Base-by-base conservation (phyloP, 2,888 invertebrate genomes). In the Hartigia nigra region DNA sequence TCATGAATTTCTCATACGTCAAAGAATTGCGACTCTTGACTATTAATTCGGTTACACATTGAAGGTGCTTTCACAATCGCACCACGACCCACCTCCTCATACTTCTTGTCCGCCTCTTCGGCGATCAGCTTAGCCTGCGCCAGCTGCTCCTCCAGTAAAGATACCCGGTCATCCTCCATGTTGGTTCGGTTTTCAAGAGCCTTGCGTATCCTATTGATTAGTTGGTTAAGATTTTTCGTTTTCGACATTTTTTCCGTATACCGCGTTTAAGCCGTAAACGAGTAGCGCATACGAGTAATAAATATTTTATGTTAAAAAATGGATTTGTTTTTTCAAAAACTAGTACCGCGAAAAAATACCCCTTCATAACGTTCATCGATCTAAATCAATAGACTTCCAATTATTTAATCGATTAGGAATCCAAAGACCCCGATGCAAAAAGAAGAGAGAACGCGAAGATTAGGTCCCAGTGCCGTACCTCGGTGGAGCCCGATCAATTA, bases 101-200 rank as follows among this genome's bases (percentile, higher is more conserved):
- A 99, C 97, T 99, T 99, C 94, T 98, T 97, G 95, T 99, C 99
- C 88, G 99, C 98, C 94, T 99, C 99, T 94, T 99, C 99, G 87
- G 99, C 99, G 94, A 99, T 99, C 93, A 98, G 96, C 95, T 99
- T 99, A 92, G 99, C 99, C 94, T 99, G 99, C 88, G 98, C 95
- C 92, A 99, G 96, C 93, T 99, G 99, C 89, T 97, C 96, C 93
- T 99, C 99, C 94, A 99, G 95, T 92, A 97, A 96, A 92, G 97
- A 96, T 93, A 99, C 98, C 92, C 99, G 96, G 93, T 99, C 99
- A 92, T 99, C 99, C 94, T 99, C 99, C 97, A 98, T 98, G 93
- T 98, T 98, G 93, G 97, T 97, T 93, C 99, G 96, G 94, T 98
- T 99, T 95, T 99, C 99, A 94, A 99, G 95, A 91, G 98, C 98